Evolutionary conservation across 2,888 invertebrate species (phyloP), one percentile per base, ranked within the genome.

Genomic region (Eulithis prunata): DNA sequence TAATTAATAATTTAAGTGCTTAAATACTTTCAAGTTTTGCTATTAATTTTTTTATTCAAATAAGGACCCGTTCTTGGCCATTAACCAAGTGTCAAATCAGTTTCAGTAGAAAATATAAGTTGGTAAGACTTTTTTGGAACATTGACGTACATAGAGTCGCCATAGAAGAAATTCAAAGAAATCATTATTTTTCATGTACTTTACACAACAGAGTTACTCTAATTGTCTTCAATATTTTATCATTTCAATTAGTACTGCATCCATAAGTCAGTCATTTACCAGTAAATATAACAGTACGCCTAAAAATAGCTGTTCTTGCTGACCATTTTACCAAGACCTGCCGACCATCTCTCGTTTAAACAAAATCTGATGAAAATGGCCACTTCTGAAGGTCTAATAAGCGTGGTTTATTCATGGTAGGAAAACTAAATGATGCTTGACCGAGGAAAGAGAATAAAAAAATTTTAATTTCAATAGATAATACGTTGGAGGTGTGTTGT

Each of bases 401-500:
- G 10, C 65, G 13, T 83, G 80, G 85, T 61, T 58, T n/a, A 47
- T 43, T 46, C 59, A 69, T 64, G 74, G 78, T 78, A 75, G 75
- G 78, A 80, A 75, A 77, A 80, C 70, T 80, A 78, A 81, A 81
- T 82, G 82, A 80, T 76, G 81, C 83, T 76, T 84, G 77, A 82
- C 82, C 75, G 72, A 69, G 74, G 76, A 76, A 61, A 68, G 53
- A 65, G 54, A 78, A 77, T 80, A 84, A 81, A 70, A 57, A 58
- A 21, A 21, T 21, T 52, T 58, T 68, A 76, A 78, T 81, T 81
- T 76, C 71, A 75, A 79, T 81, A 76, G 67, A 75, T 76, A 78
- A 80, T 81, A 75, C 47, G 14, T 13, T n/a, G 49, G 10, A 28
- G 28, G 63, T 64, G 13, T 47, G 43, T 47, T 54, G 49, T 53